Conservation (phyloP, 2,888 invertebrate genomes). For the Brachypterus glaber region DNA sequence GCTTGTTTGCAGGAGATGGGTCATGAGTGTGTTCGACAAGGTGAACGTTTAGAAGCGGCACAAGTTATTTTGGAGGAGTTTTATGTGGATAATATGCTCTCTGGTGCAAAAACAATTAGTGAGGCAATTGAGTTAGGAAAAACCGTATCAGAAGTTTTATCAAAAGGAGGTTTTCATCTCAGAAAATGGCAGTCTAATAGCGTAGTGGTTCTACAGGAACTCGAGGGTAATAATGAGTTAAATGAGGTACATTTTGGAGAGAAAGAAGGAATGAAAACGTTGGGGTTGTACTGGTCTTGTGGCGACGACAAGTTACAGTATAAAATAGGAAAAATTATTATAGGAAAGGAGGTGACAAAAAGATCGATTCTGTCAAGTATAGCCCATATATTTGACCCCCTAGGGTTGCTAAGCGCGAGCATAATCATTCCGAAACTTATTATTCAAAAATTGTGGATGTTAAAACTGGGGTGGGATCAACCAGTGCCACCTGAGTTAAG, state of each 20-base stretch:
- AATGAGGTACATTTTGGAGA: background rate
- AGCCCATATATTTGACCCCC: slow-evolving; percentile 19
- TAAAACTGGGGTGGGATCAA: slow-evolving; percentile 17
- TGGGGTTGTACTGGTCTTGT: slow-evolving; percentile 8
- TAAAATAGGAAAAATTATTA: background rate
- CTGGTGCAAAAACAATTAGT: slow-evolving; percentile 4
- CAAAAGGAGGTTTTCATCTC: slow-evolving; percentile 1
- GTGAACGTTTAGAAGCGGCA: background rate
- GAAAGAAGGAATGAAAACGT: slow-evolving; percentile 3
- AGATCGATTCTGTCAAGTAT: slow-evolving; percentile 15
- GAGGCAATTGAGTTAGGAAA: background rate
- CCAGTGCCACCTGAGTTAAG: slow-evolving; percentile 4
- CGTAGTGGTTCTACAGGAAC: background rate
- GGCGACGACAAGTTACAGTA: slow-evolving; percentile 4
- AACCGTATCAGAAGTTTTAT: background rate
- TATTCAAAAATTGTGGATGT: slow-evolving; percentile 16
- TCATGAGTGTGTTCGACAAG: background rate
- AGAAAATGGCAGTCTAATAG: slow-evolving; percentile 5
- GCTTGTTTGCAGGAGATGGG: slow-evolving; percentile 3
- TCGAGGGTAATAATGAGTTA: background rate
- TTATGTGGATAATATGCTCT: slow-evolving; percentile 5
- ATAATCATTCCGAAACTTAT: slow-evolving; percentile 17
- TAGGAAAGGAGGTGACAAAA: slow-evolving; percentile 4
- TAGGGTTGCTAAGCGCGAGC: slow-evolving; percentile 16
- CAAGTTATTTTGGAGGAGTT: slow-evolving; percentile 3